Evolutionary conservation across 2,113 vertebrate genomes (phyloP).

Genomic region (Lepus timidus): DNA sequence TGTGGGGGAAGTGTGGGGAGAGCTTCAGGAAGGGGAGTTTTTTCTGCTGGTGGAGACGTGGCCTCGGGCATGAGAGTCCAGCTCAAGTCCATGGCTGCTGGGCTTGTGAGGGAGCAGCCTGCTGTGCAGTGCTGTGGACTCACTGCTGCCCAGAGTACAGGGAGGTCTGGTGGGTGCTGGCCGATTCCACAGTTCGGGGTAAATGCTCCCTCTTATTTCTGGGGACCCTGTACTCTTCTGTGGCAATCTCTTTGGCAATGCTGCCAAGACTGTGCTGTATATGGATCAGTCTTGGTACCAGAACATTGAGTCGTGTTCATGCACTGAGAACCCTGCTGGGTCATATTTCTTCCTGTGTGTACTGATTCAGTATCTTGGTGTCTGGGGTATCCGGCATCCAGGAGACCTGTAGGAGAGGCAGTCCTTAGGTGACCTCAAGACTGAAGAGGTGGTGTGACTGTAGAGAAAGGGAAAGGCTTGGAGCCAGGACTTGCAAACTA

Average conservation of each 20-base stretch:
- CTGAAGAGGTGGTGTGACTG: too few relatives aligned
- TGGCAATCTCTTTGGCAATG: accelerated
- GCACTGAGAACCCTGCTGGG: background rate
- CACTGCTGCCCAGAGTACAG: background rate
- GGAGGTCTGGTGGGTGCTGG: background rate
- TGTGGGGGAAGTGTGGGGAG: background rate
- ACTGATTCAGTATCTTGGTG: accelerated
- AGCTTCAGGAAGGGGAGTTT: background rate
- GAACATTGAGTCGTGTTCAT: background rate
- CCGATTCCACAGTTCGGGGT: background rate
- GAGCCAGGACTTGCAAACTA: background rate
- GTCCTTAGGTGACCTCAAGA: too few relatives aligned
- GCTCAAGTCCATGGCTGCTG: accelerated
- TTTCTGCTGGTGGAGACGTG: too few relatives aligned
- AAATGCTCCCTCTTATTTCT: accelerated
- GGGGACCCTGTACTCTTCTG: background rate
- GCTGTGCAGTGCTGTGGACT: background rate
- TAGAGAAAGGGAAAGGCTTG: background rate
- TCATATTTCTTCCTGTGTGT: background rate
- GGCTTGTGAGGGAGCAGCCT: background rate
- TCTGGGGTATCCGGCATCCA: background rate
- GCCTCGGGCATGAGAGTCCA: too few relatives aligned
- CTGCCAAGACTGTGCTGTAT: background rate
- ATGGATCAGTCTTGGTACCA: background rate
- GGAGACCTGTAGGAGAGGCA: too few relatives aligned